Evolutionary conservation across 2,797 vertebrate species (phyloP).

Genomic region (Netta rufina): DNA sequence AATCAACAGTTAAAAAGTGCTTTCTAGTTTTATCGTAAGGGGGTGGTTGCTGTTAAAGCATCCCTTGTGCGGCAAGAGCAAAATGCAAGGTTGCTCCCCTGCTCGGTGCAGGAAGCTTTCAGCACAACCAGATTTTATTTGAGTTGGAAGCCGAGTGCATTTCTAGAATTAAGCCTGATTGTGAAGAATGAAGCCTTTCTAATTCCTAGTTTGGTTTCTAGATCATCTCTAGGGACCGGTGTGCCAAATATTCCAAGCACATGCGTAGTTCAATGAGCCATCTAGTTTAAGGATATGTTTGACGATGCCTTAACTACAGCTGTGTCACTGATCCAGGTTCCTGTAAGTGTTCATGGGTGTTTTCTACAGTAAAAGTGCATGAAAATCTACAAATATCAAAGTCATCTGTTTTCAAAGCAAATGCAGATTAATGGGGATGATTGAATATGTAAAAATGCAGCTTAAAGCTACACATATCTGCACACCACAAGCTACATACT

Average conservation of each 20-base stretch:
- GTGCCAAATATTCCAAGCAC: neutral
- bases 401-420: neutral
- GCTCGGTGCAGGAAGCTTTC: neutral
- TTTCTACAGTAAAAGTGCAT: neutral
- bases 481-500: neutral
- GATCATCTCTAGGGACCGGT: neutral
- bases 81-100: neutral
- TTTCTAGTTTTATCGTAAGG: conserved; percentile 18
- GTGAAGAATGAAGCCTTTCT: neutral
- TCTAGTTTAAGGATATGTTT: neutral
- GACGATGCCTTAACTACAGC: neutral
- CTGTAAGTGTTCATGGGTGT: neutral
- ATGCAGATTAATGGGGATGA: neutral
- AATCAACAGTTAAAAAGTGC: neutral
- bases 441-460: fast-evolving
- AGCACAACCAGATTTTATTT: neutral
- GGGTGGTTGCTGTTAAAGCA: neutral
- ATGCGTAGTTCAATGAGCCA: neutral
- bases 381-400: neutral
- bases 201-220: neutral
- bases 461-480: neutral
- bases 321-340: neutral
- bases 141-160: neutral
- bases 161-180: neutral
- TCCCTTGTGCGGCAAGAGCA: neutral